Evolutionary conservation across 2,797 vertebrate genomes (phyloP).

Genomic region (Spea hammondii): DNA sequence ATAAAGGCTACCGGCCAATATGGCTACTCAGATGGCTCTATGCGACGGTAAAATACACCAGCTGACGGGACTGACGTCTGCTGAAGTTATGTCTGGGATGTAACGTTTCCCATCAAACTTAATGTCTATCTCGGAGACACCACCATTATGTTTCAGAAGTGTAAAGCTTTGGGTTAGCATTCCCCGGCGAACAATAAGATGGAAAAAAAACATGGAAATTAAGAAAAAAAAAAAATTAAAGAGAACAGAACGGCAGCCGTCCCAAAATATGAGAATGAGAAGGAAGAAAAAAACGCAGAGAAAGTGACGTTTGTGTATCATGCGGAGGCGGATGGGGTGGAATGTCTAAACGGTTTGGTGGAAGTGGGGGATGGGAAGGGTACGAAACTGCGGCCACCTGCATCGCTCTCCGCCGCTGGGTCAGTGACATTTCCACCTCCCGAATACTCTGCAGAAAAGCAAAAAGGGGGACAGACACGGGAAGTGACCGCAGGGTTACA

Average conservation of each 20-base stretch:
- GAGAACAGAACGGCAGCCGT: not conserved
- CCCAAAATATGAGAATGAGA: not conserved
- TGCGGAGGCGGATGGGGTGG: slow-evolving; percentile 65
- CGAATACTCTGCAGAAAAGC: slow-evolving; percentile 88
- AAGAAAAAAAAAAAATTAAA: not conserved
- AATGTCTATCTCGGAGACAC: not conserved
- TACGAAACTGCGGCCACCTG: slow-evolving; percentile 88
- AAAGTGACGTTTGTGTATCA: slow-evolving; percentile 60
- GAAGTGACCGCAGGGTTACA: slow-evolving; percentile 65
- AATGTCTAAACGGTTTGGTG: slow-evolving; percentile 56
- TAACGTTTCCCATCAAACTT: not conserved
- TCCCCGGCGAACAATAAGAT: slow-evolving; percentile 9
- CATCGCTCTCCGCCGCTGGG: slow-evolving; percentile 82
- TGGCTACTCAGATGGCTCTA: too few species aligned
- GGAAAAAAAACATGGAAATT: not conserved
- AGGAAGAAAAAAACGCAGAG: not conserved
- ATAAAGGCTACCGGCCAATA: too few species aligned
- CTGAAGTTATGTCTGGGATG: too few species aligned
- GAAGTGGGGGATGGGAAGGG: slow-evolving; percentile 62
- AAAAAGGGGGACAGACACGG: slow-evolving; percentile 75
- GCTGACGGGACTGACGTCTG: too few species aligned
- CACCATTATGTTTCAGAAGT: not conserved
- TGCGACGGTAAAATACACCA: too few species aligned
- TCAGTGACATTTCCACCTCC: slow-evolving; percentile 96
- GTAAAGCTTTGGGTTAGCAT: slow-evolving; percentile 1